Conservation (phyloP, 2,797 vertebrate species). For the Sciaenops ocellatus region DNA sequence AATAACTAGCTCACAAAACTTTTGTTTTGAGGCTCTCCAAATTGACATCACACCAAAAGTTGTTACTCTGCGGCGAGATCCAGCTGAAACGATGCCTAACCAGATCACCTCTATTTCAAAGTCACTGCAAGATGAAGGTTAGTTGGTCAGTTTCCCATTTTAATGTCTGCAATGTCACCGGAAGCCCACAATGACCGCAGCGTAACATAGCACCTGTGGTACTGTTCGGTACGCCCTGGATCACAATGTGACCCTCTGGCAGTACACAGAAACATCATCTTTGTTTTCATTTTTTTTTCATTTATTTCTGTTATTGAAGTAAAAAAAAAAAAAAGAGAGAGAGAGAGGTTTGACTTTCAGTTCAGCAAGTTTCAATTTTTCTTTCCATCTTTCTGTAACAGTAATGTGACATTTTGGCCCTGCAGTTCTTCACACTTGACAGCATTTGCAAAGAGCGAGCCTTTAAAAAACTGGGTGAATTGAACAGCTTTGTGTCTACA, state of each 20-base stretch:
- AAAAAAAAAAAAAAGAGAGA: neutral
- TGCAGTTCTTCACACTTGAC: conserved; percentile 1
- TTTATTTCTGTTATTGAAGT: neutral
- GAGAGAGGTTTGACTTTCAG: neutral
- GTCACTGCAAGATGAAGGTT: conserved; percentile 37
- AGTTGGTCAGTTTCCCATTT: conserved; percentile 24
- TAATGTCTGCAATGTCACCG: conserved; percentile 27
- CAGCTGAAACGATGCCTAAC: conserved; percentile 14
- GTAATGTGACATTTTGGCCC: too few relatives aligned
- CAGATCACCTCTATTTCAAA: conserved; percentile 48
- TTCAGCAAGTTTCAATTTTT: neutral
- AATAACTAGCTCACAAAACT: neutral
- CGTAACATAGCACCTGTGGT: neutral
- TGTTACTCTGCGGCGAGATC: conserved; percentile 16
- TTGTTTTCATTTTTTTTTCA: neutral
- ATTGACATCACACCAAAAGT: neutral
- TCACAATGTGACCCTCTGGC: conserved; percentile 4
- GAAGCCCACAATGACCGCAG: neutral
- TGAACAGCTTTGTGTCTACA: neutral
- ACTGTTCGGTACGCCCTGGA: neutral
- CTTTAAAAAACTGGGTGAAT: neutral
- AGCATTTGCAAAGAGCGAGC: neutral
- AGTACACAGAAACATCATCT: neutral
- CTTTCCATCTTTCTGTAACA: neutral
- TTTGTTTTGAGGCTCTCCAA: neutral